Evolutionary conservation across 2,113 vertebrate genomes (phyloP).

Genomic region (Melanerpes formicivorus): DNA sequence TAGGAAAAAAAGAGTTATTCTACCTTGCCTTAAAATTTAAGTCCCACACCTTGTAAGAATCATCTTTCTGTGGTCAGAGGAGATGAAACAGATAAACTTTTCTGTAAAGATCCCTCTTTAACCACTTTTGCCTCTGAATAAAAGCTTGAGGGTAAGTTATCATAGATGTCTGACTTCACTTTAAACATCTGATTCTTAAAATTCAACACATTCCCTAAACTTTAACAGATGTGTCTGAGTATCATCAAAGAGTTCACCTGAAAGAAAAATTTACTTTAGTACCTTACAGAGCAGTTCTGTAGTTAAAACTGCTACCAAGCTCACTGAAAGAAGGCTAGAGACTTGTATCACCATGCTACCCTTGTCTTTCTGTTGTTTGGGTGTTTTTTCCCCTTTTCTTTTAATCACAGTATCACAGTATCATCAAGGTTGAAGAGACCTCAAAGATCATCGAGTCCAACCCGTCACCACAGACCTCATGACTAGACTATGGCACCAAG

Average conservation of each 20-base stretch:
- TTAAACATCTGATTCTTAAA: background rate
- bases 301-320: accelerated
- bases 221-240: background rate
- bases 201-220: background rate
- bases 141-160: background rate
- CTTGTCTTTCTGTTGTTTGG: background rate
- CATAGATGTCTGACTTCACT: background rate
- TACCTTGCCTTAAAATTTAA: background rate
- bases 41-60: background rate
- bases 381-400: background rate
- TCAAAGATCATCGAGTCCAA: no score
- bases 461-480: no score
- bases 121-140: background rate
- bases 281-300: background rate
- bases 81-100: background rate
- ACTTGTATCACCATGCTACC: accelerated
- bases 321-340: background rate
- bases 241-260: background rate
- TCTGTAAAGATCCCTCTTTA: background rate
- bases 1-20: background rate
- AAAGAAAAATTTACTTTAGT: background rate
- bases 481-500: no score
- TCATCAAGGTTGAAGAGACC: no score
- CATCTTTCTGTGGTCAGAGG: background rate
- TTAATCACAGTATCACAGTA: background rate